Percentiles rank a stretch among this genome's conserved stretches.
phyloP scores from a whole-genome alignment of 2,113 vertebrate genomes.

The Perccottus glenii region DNA sequence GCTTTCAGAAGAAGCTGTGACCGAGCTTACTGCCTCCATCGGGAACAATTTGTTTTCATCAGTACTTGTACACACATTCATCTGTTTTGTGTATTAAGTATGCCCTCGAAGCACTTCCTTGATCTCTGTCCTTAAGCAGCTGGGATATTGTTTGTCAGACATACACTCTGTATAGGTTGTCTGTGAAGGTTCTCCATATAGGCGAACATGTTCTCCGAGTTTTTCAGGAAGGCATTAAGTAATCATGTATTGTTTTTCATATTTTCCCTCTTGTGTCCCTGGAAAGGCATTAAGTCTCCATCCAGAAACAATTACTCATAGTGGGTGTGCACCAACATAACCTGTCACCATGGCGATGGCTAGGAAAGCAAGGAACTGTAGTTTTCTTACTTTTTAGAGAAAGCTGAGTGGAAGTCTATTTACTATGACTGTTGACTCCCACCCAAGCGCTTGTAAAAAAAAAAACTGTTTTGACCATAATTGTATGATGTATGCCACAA shows the following conservation, averaged over 20 bases:
- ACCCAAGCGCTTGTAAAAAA: background rate
- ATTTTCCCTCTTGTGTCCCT: slow-evolving; percentile 14
- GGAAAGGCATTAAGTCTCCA: slow-evolving; percentile 23
- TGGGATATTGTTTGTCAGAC: slow-evolving; percentile 18
- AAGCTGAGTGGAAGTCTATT: background rate
- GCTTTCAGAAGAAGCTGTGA: background rate
- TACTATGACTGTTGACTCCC: background rate
- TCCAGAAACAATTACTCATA: slow-evolving; percentile 39
- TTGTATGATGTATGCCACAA: too few species aligned
- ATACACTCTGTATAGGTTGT: background rate
- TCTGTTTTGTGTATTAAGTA: slow-evolving; percentile 16
- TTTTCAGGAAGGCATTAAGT: slow-evolving; percentile 44
- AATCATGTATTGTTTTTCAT: slow-evolving; percentile 45
- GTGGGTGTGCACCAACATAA: slow-evolving; percentile 10
- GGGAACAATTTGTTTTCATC: background rate
- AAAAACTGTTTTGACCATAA: too few species aligned
- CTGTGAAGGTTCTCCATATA: background rate
- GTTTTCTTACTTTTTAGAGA: background rate
- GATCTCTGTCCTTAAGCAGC: slow-evolving; percentile 47
- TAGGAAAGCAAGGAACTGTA: background rate
- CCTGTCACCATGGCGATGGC: slow-evolving; percentile 1
- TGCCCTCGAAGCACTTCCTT: slow-evolving; percentile 31
- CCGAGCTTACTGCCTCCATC: slow-evolving; percentile 1
- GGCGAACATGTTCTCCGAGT: slow-evolving; percentile 27
- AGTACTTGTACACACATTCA: slow-evolving; percentile 2